Conservation (phyloP, 2,797 vertebrate genomes). For the Oceanodroma leucorhoa region DNA sequence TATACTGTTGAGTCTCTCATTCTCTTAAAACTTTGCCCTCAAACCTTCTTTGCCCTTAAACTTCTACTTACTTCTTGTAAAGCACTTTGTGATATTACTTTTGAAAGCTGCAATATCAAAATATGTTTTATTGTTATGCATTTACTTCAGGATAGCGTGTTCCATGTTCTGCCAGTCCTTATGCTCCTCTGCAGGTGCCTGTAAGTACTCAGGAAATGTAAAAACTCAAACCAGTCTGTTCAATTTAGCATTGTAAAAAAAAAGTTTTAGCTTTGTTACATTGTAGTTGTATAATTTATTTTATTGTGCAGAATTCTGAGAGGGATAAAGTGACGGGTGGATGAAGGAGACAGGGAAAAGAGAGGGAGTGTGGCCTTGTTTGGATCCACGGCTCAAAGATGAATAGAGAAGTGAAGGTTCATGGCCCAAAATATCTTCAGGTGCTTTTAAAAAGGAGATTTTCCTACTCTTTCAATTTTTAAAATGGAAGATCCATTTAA, state of each 20-base stretch:
- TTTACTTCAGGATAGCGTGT: neutral
- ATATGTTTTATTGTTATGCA: neutral
- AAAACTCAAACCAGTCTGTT: slow-evolving; percentile 8
- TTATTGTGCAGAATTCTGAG: neutral
- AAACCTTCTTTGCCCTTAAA: neutral
- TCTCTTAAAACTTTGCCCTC: neutral
- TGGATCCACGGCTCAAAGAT: neutral
- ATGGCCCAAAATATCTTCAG: neutral
- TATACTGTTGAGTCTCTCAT: neutral
- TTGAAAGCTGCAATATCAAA: neutral
- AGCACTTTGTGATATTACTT: neutral
- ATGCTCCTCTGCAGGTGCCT: slow-evolving; percentile 11
- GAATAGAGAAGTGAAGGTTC: neutral
- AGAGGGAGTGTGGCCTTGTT: neutral
- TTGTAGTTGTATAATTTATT: neutral
- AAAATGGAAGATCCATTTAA: neutral
- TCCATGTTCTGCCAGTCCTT: slow-evolving; percentile 3
- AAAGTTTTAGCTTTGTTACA: neutral
- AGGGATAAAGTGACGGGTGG: neutral
- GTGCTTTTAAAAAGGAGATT: neutral
- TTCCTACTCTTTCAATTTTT: neutral
- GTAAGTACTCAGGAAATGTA: neutral
- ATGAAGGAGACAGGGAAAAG: neutral
- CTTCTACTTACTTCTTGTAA: neutral
- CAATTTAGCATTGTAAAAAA: neutral